Evolutionary conservation across 2,888 invertebrate species (phyloP).

Genomic region (Rhagium mordax): DNA sequence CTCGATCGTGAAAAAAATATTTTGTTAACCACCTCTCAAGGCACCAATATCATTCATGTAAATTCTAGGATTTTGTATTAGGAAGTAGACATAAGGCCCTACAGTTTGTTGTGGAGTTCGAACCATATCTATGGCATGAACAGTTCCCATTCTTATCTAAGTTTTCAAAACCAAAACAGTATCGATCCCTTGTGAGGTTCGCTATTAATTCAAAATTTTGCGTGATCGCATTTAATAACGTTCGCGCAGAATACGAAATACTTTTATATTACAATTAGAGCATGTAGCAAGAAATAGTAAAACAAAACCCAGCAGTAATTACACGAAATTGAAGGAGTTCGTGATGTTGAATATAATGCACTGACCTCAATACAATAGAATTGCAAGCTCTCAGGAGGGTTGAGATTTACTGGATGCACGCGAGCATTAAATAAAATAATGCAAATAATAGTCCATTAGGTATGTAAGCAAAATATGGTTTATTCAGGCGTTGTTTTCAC

Average conservation of each 20-base stretch:
- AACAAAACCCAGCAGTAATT: neutral
- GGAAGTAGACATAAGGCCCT: no score
- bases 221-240: neutral
- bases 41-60: no score
- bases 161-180: no score
- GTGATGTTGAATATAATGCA: conserved; percentile 35
- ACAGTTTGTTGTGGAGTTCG: no score
- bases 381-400: conserved; percentile 5
- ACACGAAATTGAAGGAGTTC: conserved; percentile 16
- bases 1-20: no score
- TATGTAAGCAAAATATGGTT: conserved; percentile 31
- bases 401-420: conserved; percentile 29
- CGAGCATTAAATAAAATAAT: conserved; percentile 33
- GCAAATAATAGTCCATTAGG: conserved; percentile 35
- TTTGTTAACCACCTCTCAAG: no score
- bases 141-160: no score
- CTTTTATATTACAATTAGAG: neutral
- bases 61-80: no score
- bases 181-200: neutral
- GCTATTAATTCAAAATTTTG: neutral
- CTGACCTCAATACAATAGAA: conserved; percentile 31
- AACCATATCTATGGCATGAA: no score
- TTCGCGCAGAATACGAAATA: neutral
- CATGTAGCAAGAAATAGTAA: neutral
- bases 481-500: conserved; percentile 6